Base-by-base conservation (phyloP, 2,797 vertebrate genomes). In the Oceanodroma leucorhoa region DNA sequence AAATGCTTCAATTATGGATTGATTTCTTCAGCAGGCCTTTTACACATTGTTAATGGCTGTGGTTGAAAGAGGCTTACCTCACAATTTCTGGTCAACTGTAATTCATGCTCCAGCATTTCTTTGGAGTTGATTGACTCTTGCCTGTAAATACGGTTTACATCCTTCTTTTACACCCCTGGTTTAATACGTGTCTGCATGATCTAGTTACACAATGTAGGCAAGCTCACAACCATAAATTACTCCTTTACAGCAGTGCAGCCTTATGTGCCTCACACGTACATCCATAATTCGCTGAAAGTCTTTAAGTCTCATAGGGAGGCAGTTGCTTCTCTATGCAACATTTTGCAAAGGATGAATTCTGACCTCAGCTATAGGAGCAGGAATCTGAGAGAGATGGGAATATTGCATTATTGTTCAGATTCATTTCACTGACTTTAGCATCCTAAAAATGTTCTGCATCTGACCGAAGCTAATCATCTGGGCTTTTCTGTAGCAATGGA, bases 1-100 rank as follows among this genome's bases (percentile, higher is more conserved):
- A 95, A 97, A 96, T 83, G 87, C 65, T 89, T 32, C 83, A 96
- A 85, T 95, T 95, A 85, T 71, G 27, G 67, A 94, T 89, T 90
- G 93, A 95, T 95, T 96, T 92, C 58, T 92, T 93, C 88, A 93
- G 83, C 61, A 91, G 58, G 62, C 76, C 41, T 90, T 82, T 93
- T 77, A 92, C 50, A 89, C 69, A 0, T 24, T 84, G 55, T 78
- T 96, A 96, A 95, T 90, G 50, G 61, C n/a, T 96, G 40, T 41
- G 81, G 60, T 83, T 83, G 67, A 89, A 82, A 86, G 89, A 73
- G 82, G 53, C 32, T 89, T 94, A 73, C 65, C 73, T 97, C 75
- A 58, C 50, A 57, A 40, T 81, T 69, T 89, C 70, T 88, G 53
- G 54, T 69, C 50, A 95, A 6, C 77, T 71, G 53, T 86, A 84